Evolutionary conservation across 2,797 vertebrate species (phyloP).

Genomic region (Aphelocoma californica): DNA sequence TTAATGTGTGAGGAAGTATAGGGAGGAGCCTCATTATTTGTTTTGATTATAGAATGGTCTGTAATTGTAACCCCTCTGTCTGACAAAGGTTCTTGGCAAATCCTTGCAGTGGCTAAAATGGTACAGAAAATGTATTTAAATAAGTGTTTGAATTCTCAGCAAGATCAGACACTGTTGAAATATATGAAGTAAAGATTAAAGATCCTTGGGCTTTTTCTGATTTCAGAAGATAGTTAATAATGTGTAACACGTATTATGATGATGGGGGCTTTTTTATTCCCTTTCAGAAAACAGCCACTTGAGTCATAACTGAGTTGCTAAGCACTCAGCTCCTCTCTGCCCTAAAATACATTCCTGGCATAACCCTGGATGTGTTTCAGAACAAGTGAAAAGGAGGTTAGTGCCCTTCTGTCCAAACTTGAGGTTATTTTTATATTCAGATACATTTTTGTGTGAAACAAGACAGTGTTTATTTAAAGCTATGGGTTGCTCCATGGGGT

Average conservation of each 20-base stretch:
- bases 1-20: neutral
- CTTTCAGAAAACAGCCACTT: neutral
- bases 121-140: neutral
- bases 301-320: neutral
- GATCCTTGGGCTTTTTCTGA: neutral
- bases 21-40: neutral
- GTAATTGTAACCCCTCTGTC: neutral
- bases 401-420: neutral
- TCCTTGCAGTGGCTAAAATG: neutral
- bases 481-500: neutral
- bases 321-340: neutral
- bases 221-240: neutral
- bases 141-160: neutral
- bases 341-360: neutral
- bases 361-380: neutral
- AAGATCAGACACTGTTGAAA: neutral
- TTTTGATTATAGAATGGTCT: neutral
- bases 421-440: neutral
- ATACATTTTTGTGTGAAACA: neutral
- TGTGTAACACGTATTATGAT: neutral
- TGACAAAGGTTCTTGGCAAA: neutral
- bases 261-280: accelerated
- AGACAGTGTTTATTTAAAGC: neutral
- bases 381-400: neutral
- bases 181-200: neutral